Percentiles rank a stretch among this genome's conserved stretches.
phyloP scores from a whole-genome alignment of 2,113 vertebrate species.

The Cyphomyrus plagiostoma region DNA sequence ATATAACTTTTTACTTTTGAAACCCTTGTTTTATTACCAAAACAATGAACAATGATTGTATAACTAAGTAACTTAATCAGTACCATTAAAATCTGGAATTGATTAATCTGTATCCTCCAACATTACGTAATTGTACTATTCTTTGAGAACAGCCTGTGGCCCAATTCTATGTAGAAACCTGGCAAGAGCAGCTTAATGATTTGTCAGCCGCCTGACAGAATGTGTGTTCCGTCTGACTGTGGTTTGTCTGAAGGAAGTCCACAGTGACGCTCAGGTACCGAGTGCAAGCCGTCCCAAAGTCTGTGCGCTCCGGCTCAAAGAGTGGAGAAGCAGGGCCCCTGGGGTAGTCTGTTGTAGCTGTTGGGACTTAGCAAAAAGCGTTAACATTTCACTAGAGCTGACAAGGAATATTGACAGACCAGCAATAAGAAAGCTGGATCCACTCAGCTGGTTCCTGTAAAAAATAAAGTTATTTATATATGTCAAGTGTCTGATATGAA shows the following conservation, averaged over 20 bases:
- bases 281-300: background rate
- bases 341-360: background rate
- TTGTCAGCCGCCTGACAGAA: background rate
- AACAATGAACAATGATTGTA: background rate
- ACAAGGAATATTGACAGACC: background rate
- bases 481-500: background rate
- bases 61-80: background rate
- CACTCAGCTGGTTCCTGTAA: background rate
- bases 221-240: background rate
- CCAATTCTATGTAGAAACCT: constrained; percentile 9
- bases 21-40: background rate
- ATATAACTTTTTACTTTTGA: background rate
- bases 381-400: background rate
- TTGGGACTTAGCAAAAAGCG: background rate
- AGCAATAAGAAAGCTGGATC: background rate
- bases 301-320: background rate
- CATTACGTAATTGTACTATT: background rate
- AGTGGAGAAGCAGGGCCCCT: background rate
- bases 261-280: background rate
- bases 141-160: background rate
- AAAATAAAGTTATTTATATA: constrained; percentile 2
- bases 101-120: background rate
- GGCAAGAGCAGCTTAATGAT: background rate
- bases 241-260: background rate
- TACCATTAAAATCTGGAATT: background rate